A percentile compares a stretch with the other conserved stretches of the same genome.
These are phyloP conservation scores for Scolopax rusticola DNA, from an alignment of 2,797 vertebrate species.

Conservation along the genomic window DNA sequence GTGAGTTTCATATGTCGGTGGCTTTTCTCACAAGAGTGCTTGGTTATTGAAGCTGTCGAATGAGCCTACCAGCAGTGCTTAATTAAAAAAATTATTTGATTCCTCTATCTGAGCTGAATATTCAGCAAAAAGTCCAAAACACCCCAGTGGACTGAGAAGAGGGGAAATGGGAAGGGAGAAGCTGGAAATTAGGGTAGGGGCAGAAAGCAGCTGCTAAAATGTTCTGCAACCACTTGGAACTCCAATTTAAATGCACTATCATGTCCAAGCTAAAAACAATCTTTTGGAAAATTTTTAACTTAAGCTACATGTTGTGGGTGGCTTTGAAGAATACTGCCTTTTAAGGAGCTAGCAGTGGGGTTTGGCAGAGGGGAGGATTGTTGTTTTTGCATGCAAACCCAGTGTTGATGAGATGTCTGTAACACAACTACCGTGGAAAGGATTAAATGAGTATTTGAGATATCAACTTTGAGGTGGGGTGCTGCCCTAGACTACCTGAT, in stretches of 20 bases:
- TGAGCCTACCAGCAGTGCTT: conserved; percentile 31
- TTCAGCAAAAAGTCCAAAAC: neutral
- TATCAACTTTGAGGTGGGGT: neutral
- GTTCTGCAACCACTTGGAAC: neutral
- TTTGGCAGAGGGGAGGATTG: neutral
- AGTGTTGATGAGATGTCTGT: neutral
- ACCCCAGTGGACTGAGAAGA: neutral
- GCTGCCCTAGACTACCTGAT: neutral
- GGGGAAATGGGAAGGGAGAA: neutral
- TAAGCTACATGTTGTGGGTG: neutral
- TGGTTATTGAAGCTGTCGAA: neutral
- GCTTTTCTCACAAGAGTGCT: conserved; percentile 3
- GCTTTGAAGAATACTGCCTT: neutral
- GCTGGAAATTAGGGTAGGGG: neutral
- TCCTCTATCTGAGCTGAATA: neutral
- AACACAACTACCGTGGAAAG: neutral
- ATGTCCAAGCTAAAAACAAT: neutral
- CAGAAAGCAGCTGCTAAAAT: conserved; percentile 4
- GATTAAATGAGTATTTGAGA: neutral
- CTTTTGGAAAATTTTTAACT: neutral
- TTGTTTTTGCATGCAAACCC: neutral
- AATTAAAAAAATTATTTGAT: conserved; percentile 34
- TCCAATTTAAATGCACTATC: neutral
- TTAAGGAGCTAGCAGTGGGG: neutral
- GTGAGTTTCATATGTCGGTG: neutral